Evolutionary conservation across 2,797 vertebrate genomes (phyloP), one percentile per base, ranked within the genome.

Genomic region (Acipenser oxyrinchus): DNA sequence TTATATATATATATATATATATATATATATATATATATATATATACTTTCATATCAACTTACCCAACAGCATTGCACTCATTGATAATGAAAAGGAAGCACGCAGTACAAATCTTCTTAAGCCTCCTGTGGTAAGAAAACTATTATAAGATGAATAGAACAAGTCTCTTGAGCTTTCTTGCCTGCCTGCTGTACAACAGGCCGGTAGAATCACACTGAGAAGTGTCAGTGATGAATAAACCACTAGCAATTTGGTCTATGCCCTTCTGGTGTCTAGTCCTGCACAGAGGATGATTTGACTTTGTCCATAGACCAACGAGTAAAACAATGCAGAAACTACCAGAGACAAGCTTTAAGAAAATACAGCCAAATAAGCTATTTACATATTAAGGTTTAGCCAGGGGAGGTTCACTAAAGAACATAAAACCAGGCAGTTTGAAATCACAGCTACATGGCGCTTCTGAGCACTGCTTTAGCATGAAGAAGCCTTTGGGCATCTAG

Each of bases 141-240:
- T 86, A 84, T 85, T 84, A 87, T 82, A 74, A 82, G 85, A 86
- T 82, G 84, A 89, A 89, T 76, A 81, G 81, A 77, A 84, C 73
- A 73, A 75, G 72, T 84, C 83, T 89, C 83, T 73, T 77, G 74
- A 86, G 88, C 67, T 73, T 79, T 81, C 66, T 73, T 82, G 73
- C 74, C 75, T 79, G 78, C 77, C 82, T 86, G 74, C 82, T 85
- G 87, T 84, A 81, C 71, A 79, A 83, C 85, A 84, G 74, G 74
- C 78, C 75, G 79, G 81, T 81, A 80, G 72, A 68, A 85, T 85
- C 84, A 83, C 79, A 83, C 71, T 78, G 81, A 81, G 81, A 83
- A 72, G 77, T 81, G 77, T 83, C 83, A 86, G 75, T 77, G 66
- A 75, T 69, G 76, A 82, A 85, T 81, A 83, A 87, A 82, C 70